Base-by-base conservation (phyloP, 2,113 vertebrate species). In the Ochotona curzoniae region DNA sequence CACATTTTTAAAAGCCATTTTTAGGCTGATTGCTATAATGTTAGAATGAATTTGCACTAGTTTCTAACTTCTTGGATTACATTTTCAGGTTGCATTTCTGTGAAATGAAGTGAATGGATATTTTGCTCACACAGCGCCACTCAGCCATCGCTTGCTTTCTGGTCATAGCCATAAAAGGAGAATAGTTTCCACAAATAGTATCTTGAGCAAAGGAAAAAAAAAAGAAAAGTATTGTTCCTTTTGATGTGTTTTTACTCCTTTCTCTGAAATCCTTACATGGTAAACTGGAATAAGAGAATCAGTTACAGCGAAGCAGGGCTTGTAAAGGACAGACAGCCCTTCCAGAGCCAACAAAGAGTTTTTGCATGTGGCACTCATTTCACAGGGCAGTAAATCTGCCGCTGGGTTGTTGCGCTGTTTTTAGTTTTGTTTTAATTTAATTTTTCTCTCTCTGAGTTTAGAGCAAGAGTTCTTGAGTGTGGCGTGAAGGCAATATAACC, bases 201-300 rank as follows among this genome's bases (percentile, higher is more conserved):
- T 94, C 94, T 91, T 54, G 44, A 66, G 51, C 30, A 35, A 80
- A 66, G 38, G 38, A 57, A 57, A 57, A 57, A 57, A 79, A 35
- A 69, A 67, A 57, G 82, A 73, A 86, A 74, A 67, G 60, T 47
- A 87, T 95, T 95, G 73, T 93, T 96, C 73, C 85, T 96, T 96
- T 91, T 91, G 81, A 94, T 94, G 82, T 93, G 84, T 95, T 97
- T 95, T 94, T 75, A 78, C 78, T 96, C 47, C 90, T 94, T 96
- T 89, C 93, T 84, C 93, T 82, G n/a, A 91, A 95, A 87, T 67
- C 96, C 94, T 97, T 96, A 97, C 84, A 96, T 95, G 96, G 96
- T 93, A 91, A 96, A 94, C 26, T 91, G 63, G 69, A 93, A 38
- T 54, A 91, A 96, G 93, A 90, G 64, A 84, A 49, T 82, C 61